Conservation (phyloP, 2,113 vertebrate species). For the Xyrauchen texanus region DNA sequence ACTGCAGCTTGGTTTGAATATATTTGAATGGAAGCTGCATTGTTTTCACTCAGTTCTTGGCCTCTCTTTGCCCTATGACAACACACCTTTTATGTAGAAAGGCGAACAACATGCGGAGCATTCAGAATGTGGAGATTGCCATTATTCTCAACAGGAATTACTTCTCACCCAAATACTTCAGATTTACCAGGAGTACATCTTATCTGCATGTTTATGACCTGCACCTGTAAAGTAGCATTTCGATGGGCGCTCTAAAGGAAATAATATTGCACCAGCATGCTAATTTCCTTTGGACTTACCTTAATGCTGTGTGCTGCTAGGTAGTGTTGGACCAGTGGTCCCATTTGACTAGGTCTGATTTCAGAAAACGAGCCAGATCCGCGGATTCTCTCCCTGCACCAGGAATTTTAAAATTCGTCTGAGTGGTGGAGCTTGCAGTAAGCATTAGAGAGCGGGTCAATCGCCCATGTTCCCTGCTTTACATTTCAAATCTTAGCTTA, state of each 20-base stretch:
- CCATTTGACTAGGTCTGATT: constrained; percentile 45
- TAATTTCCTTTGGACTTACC: constrained; percentile 34
- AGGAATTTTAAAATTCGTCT: constrained; percentile 46
- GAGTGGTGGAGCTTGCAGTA: constrained; percentile 34
- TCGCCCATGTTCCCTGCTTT: constrained; percentile 69
- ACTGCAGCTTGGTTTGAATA: constrained; percentile 50
- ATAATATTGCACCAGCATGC: neutral
- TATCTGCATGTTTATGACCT: neutral
- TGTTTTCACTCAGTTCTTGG: constrained; percentile 31
- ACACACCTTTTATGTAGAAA: constrained; percentile 26
- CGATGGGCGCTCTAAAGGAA: neutral
- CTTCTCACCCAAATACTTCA: neutral
- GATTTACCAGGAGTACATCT: neutral
- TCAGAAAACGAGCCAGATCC: constrained; percentile 48
- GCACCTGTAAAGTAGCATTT: neutral
- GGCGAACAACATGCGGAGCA: neutral
- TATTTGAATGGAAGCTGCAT: constrained; percentile 53
- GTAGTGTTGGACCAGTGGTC: constrained; percentile 50
- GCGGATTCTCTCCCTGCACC: constrained; percentile 47
- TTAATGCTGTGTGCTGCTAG: constrained; percentile 26
- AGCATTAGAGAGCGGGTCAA: constrained; percentile 42
- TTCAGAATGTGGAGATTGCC: neutral
- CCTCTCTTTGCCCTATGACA: constrained; percentile 13
- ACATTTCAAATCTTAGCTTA: constrained; percentile 77
- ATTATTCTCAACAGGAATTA: constrained; percentile 3